Evolutionary conservation across 2,113 vertebrate genomes (phyloP), one percentile per base, ranked within the genome.

Genomic region (Rhipidura dahli): DNA sequence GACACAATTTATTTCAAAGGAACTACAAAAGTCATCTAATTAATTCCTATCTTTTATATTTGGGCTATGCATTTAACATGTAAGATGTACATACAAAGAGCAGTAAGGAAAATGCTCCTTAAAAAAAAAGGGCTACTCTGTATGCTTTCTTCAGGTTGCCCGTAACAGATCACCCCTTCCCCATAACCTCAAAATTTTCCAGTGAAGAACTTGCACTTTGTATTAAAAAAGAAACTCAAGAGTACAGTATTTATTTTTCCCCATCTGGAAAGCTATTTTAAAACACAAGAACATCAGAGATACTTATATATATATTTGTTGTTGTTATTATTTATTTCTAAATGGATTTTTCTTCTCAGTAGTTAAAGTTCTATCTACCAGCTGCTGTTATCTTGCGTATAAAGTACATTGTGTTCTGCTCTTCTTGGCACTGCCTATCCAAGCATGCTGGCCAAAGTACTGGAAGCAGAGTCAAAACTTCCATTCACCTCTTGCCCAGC

Each of bases 391-490:
- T 73, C 63, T 72, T 40, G 35, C 0, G 0, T 12, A 77, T n/a
- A 50, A 82, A 73, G 93, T 59, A 95, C 54, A 16, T 31, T 14
- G 50, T 54, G 85, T 93, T 90, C 90, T 81, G 37, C 54, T 57
- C 71, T 45, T 85, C 65, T 51, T 95, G 92, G 93, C 90, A 76
- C 49, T 60, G 78, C 24, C 35, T 56, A 45, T 39, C 68, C 22
- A 65, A 51, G 81, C 60, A 82, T 51, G 73, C 65, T 66, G 61
- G 73, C 78, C 84, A 64, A 79, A 94, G 53, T 42, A 85, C 77
- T 87, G 81, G 51, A 85, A 65, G 79, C 45, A 76, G 50, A 87
- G 59, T 92, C 79, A 94, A 65, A 95, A 90, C 92, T 86, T 95
- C 90, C 86, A 70, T 90, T 95, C 59, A 61, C 88, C 83, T 80